These are phyloP conservation scores for Polydrusus pterygomalis DNA, from an alignment of 2,888 invertebrate species.

Conservation along the genomic window DNA sequence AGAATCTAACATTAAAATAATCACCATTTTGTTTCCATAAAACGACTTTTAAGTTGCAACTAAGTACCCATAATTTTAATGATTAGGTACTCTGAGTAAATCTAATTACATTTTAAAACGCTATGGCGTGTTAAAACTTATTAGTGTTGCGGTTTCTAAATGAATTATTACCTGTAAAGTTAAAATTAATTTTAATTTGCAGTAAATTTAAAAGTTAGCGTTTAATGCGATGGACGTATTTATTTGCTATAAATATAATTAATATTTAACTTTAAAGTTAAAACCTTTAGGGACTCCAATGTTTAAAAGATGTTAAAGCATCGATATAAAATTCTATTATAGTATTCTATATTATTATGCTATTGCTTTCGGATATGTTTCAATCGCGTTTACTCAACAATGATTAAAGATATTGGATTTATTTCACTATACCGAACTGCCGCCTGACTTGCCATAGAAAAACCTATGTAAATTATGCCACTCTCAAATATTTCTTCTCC, in stretches of 20 bases:
- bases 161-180: constrained; percentile 54
- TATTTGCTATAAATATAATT: constrained; percentile 1
- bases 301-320: too few relatives aligned
- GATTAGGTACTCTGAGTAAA: constrained; percentile 31
- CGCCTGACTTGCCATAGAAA: too few relatives aligned
- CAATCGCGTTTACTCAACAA: too few relatives aligned
- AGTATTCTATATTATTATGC: too few relatives aligned
- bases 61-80: constrained; percentile 33
- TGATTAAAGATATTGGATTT: too few relatives aligned
- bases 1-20: constrained; percentile 6
- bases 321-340: too few relatives aligned
- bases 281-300: too few relatives aligned
- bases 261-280: neutral
- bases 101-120: constrained; percentile 40
- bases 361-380: too few relatives aligned
- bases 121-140: constrained; percentile 40
- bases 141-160: constrained; percentile 44
- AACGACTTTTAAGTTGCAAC: constrained; percentile 18
- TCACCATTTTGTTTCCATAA: constrained; percentile 21
- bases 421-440: too few relatives aligned
- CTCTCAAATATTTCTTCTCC: too few relatives aligned
- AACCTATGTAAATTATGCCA: too few relatives aligned
- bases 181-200: constrained; percentile 53
- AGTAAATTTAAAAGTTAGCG: constrained; percentile 36
- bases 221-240: neutral